Conservation (phyloP, 1,140 invertebrate genomes). For the Notospermus geniculatus region DNA sequence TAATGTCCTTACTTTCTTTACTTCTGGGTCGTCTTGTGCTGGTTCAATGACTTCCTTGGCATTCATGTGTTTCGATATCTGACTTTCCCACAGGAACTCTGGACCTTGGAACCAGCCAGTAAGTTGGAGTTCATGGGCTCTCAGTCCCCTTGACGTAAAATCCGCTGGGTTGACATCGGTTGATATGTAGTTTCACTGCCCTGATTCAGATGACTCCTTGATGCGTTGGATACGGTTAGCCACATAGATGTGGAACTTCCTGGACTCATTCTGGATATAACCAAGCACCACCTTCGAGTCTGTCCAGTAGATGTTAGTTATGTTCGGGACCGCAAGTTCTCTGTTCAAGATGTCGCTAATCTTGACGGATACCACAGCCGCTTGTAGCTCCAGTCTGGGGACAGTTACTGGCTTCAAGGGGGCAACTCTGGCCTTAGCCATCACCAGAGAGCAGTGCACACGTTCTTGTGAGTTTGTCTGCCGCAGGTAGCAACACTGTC, state of each 20-base stretch:
- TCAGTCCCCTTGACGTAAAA: slow-evolving; percentile 21
- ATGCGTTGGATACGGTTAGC: slow-evolving; percentile 24
- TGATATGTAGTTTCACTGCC: slow-evolving; percentile 24
- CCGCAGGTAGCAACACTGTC: slow-evolving; percentile 29
- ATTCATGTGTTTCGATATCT: not conserved
- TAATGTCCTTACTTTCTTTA: not conserved
- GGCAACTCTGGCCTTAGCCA: slow-evolving; percentile 26
- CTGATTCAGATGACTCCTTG: slow-evolving; percentile 9
- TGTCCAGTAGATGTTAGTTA: slow-evolving; percentile 21
- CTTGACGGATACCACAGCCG: slow-evolving; percentile 26
- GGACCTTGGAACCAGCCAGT: slow-evolving; percentile 28
- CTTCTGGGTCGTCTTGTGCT: not conserved
- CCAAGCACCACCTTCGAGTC: too few species aligned
- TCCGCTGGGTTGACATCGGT: slow-evolving; percentile 24
- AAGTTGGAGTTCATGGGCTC: slow-evolving; percentile 11
- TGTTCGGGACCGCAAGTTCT: slow-evolving; percentile 12
- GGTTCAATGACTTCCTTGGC: too few species aligned
- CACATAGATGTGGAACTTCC: slow-evolving; percentile 27
- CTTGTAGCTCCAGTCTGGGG: slow-evolving; percentile 25
- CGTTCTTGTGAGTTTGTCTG: slow-evolving; percentile 1
- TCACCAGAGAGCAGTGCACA: slow-evolving; percentile 25
- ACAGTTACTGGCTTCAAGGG: slow-evolving; percentile 24
- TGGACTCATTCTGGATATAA: slow-evolving; percentile 23
- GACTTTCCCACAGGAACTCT: slow-evolving; percentile 12
- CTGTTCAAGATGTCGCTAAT: slow-evolving; percentile 16